A percentile compares a stretch with the other conserved stretches of the same genome.
These are phyloP conservation scores for Brachionus rubens DNA, from an alignment of 1,140 invertebrate species.

Conservation along the genomic window DNA sequence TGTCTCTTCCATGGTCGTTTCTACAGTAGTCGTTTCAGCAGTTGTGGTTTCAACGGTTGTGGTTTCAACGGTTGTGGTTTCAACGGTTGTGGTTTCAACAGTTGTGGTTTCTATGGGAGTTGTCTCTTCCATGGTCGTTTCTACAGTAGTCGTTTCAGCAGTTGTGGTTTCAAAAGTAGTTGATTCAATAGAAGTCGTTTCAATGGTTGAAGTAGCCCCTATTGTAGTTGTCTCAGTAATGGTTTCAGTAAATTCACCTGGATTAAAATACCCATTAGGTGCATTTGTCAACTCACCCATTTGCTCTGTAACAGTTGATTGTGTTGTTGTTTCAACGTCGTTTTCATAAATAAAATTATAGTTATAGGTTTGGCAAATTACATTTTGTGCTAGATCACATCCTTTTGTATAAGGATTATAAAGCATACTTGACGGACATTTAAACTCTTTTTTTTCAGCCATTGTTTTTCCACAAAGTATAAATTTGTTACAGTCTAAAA, in stretches of 20 bases:
- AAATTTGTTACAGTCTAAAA: conserved; percentile 41
- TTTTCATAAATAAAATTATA: conserved; percentile 25
- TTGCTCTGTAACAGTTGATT: no score
- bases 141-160: background rate
- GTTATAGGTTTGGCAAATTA: conserved; percentile 17
- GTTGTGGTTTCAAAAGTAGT: background rate
- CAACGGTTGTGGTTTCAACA: background rate
- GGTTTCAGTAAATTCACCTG: no score
- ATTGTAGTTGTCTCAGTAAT: background rate
- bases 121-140: background rate
- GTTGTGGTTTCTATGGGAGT: background rate
- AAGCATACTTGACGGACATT: conserved; percentile 2
- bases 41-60: background rate
- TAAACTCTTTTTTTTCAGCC: conserved; percentile 6
- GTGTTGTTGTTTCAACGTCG: background rate
- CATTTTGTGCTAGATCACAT: conserved; percentile 31
- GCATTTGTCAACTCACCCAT: no score
- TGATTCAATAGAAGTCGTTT: background rate
- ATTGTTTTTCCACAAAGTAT: conserved; percentile 33
- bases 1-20: background rate
- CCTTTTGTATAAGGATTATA: conserved; percentile 20
- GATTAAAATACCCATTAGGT: no score
- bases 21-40: background rate
- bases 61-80: background rate
- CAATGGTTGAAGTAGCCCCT: background rate